phyloP scores from a whole-genome alignment of 2,797 vertebrate species.

The Enteromius mattozi region DNA sequence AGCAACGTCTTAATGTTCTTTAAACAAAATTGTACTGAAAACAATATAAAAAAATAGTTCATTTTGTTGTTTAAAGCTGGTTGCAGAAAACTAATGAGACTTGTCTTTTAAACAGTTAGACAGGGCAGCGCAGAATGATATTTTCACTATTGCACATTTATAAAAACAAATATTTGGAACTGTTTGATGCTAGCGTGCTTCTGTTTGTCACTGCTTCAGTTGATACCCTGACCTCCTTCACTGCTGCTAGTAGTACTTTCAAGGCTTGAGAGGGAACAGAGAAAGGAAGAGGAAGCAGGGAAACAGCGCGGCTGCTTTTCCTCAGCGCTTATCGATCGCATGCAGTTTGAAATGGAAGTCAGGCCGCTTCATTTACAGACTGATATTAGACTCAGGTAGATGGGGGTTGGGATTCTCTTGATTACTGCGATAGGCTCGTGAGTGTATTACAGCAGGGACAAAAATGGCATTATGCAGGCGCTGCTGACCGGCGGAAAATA shows the following conservation, averaged over 20 bases:
- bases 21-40: not conserved
- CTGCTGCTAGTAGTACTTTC: not conserved
- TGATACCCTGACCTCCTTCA: slow-evolving; percentile 1
- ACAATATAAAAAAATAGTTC: not conserved
- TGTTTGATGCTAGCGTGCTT: slow-evolving; percentile 63
- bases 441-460: slow-evolving; percentile 44
- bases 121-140: slow-evolving; percentile 67
- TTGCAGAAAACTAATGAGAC: not conserved
- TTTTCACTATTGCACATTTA: slow-evolving; percentile 66
- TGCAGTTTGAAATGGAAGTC: slow-evolving; percentile 74
- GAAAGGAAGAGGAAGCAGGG: slow-evolving; percentile 19
- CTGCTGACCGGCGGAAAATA: slow-evolving; percentile 74
- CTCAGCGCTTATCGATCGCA: slow-evolving; percentile 76
- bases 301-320: slow-evolving; percentile 71
- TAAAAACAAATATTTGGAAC: slow-evolving; percentile 70
- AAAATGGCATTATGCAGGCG: slow-evolving; percentile 54
- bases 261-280: not conserved
- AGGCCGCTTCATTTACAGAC: slow-evolving; percentile 77
- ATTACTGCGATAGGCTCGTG: slow-evolving; percentile 38
- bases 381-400: slow-evolving; percentile 65
- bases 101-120: not conserved
- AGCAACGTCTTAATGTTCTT: not conserved
- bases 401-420: slow-evolving; percentile 42
- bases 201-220: not conserved
- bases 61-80: not conserved